These are phyloP conservation scores for Semnornis frantzii DNA, from an alignment of 2,113 vertebrate genomes.

Conservation along the genomic window DNA sequence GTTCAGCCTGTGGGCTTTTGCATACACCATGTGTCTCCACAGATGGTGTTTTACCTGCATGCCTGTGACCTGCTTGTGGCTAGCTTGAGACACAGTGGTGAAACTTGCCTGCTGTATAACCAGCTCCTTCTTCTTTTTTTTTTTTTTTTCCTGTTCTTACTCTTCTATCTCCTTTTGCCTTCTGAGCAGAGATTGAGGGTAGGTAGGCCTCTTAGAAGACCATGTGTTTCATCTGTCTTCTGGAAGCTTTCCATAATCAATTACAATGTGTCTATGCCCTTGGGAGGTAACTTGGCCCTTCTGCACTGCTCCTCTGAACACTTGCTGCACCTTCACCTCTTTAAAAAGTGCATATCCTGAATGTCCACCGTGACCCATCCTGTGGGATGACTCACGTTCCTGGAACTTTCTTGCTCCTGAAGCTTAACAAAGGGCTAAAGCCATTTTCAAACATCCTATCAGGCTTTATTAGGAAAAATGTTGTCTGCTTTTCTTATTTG, in stretches of 20 bases:
- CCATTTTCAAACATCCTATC: conserved; percentile 48
- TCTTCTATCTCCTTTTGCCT: background rate
- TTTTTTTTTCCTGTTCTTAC: fast-evolving
- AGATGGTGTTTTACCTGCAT: background rate
- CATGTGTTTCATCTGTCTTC: background rate
- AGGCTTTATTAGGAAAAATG: conserved; percentile 64
- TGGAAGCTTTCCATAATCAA: conserved; percentile 30
- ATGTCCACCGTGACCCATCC: conserved; percentile 45
- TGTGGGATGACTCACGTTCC: conserved; percentile 62
- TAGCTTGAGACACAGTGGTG: background rate
- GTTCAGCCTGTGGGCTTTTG: background rate
- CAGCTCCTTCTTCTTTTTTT: background rate
- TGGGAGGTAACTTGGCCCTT: background rate
- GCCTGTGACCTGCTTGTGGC: background rate
- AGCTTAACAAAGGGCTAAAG: conserved; percentile 44
- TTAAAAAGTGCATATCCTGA: conserved; percentile 60
- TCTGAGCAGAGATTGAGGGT: background rate
- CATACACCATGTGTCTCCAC: fast-evolving
- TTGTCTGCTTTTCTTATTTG: background rate
- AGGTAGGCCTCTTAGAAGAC: background rate
- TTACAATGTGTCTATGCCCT: background rate
- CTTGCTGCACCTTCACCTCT: conserved; percentile 65
- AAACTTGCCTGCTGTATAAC: background rate
- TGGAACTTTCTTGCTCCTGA: conserved; percentile 66
- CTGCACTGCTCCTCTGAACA: background rate